Evolutionary conservation across 2,888 invertebrate species (phyloP).

Genomic region (Chydorus sphaericus): DNA sequence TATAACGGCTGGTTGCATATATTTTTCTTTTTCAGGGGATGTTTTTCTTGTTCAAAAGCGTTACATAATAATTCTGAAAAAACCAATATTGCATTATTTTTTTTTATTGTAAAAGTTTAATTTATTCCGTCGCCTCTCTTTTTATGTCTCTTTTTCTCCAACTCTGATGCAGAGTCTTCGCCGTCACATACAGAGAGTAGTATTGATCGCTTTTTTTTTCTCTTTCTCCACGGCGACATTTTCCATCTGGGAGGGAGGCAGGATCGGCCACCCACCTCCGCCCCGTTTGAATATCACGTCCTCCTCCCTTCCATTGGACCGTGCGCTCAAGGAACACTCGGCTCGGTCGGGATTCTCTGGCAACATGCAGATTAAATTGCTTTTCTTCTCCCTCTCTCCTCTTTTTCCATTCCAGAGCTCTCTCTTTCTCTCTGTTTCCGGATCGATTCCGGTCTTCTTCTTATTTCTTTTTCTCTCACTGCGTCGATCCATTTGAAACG

Average conservation of each 20-base stretch:
- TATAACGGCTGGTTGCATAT: no score
- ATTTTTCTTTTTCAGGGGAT: no score
- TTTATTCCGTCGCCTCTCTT: no score
- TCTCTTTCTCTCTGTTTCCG: background rate
- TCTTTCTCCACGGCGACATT: background rate
- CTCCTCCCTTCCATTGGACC: no score
- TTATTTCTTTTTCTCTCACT: background rate
- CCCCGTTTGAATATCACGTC: no score
- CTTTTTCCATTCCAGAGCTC: background rate
- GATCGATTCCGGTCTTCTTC: background rate
- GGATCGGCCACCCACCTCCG: no score
- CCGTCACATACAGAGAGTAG: background rate
- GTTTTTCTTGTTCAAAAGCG: no score
- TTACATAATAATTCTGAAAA: no score
- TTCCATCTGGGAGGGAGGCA: background rate
- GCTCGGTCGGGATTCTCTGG: background rate
- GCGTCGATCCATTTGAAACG: background rate
- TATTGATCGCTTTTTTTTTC: slow-evolving; percentile 1
- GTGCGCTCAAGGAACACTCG: background rate
- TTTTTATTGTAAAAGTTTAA: no score
- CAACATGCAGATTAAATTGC: background rate
- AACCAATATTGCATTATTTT: background rate
- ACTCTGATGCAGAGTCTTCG: background rate
- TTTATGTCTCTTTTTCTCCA: background rate
- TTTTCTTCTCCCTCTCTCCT: background rate